A percentile compares a stretch with the other conserved stretches of the same genome.
phyloP scores from a whole-genome alignment of 2,113 vertebrate species.

The Phyllostomus hastatus region DNA sequence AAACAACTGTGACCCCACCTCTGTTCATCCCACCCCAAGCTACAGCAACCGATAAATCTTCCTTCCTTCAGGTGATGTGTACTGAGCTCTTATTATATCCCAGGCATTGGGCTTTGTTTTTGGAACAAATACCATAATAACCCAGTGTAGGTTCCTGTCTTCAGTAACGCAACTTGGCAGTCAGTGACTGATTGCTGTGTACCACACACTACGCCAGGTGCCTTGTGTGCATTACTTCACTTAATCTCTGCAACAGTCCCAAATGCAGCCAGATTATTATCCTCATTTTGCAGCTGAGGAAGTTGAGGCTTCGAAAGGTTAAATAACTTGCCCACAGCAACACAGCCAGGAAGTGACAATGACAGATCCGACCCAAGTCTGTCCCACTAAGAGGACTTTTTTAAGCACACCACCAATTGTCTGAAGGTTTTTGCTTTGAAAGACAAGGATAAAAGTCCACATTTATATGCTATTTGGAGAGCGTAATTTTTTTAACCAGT shows the following conservation, averaged over 20 bases:
- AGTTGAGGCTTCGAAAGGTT: neutral
- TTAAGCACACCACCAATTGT: neutral
- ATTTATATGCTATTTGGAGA: neutral
- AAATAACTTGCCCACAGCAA: neutral
- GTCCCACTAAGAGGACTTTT: neutral
- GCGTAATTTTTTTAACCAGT: neutral
- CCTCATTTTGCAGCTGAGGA: neutral
- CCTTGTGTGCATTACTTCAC: neutral
- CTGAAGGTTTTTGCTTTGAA: neutral
- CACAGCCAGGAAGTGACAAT: neutral
- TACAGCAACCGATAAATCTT: neutral
- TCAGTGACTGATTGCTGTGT: neutral
- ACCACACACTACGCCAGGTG: neutral
- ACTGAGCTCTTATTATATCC: neutral
- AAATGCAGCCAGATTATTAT: neutral
- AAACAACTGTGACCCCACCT: neutral
- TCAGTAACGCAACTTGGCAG: neutral
- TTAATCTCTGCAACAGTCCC: neutral
- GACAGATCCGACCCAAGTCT: neutral
- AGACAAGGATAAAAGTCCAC: neutral
- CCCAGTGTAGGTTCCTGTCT: neutral
- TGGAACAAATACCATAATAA: neutral
- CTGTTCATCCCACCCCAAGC: neutral
- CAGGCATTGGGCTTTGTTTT: neutral
- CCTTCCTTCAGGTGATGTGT: neutral